These are phyloP conservation scores for Cyprinodon diabolis DNA, from an alignment of 2,797 vertebrate species.

Conservation along the genomic window DNA sequence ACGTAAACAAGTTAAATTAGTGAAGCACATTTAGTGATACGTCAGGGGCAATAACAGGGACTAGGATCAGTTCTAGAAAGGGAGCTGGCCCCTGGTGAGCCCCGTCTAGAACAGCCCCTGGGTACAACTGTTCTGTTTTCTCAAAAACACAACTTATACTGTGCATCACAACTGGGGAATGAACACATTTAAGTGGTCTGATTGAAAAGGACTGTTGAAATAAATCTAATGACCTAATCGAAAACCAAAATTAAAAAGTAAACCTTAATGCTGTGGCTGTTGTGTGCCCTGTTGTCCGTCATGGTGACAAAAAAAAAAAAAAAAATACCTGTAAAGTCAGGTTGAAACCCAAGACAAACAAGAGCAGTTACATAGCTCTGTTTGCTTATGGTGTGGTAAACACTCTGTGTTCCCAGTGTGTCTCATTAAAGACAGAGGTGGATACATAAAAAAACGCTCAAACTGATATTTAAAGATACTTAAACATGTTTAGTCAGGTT, in stretches of 20 bases:
- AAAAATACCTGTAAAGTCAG: neutral
- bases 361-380: neutral
- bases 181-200: too few relatives aligned
- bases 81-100: too few relatives aligned
- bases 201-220: too few relatives aligned
- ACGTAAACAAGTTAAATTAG: too few relatives aligned
- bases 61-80: neutral
- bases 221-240: too few relatives aligned
- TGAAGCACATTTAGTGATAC: too few relatives aligned
- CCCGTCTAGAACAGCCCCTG: too few relatives aligned
- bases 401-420: neutral
- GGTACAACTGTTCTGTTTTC: too few relatives aligned
- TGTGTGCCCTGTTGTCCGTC: neutral
- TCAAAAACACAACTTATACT: too few relatives aligned
- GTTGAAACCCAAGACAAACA: conserved; percentile 3
- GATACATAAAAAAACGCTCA: neutral
- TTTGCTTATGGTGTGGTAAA: conserved; percentile 34
- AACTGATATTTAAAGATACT: neutral
- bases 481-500: neutral
- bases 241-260: neutral
- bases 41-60: too few relatives aligned
- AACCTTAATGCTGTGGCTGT: neutral
- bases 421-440: neutral
- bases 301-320: neutral
- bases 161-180: too few relatives aligned